Evolutionary conservation across 2,888 invertebrate species (phyloP), one percentile per base, ranked within the genome.

Genomic region (Heteromurus nitidus): DNA sequence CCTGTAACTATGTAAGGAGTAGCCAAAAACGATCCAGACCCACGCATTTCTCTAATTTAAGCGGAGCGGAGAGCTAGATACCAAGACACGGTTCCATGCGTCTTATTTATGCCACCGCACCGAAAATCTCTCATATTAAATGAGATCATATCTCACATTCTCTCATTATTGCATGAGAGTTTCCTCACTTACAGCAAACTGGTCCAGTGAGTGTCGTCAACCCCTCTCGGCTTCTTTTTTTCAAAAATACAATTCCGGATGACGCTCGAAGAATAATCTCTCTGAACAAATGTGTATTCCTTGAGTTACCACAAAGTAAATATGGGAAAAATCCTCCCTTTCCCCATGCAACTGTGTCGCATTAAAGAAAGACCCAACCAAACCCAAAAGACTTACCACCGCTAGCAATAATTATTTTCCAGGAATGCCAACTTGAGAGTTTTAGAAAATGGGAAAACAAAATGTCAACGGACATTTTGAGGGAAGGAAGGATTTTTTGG

Each of bases 401-500:
- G 18, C 53, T 74, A 62, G 60, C 58, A 69, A 60, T 70, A 60
- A 69, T 70, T 69, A 68, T 76, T 76, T 76, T 77, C 77, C 77
- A 77, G 69, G 77, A 77, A 77, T 64, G 64, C 22, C 28, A 68
- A 26, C 50, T 16, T 60, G 42, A 26, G 50, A 22, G 55, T 22
- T 65, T 42, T 16, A 65, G 64, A 16, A 36, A 53, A 75, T 26
- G 18, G 58, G 26, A 55, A 64, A 75, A 18, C 31, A 55, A 69
- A 62, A 47, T 77, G 76, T 77, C 69, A 77, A 77, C 69, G 76
- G 76, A 69, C 69, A 26, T 50, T 13, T n/a, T n/a, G n/a, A n/a
- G n/a, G n/a, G n/a, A n/a, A n/a, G n/a, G n/a, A n/a, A n/a, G n/a
- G n/a, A n/a, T n/a, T n/a, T n/a, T n/a, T n/a, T n/a, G n/a, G n/a